Base-by-base conservation (phyloP, 2,113 vertebrate genomes). In the Macquaria ambigua region DNA sequence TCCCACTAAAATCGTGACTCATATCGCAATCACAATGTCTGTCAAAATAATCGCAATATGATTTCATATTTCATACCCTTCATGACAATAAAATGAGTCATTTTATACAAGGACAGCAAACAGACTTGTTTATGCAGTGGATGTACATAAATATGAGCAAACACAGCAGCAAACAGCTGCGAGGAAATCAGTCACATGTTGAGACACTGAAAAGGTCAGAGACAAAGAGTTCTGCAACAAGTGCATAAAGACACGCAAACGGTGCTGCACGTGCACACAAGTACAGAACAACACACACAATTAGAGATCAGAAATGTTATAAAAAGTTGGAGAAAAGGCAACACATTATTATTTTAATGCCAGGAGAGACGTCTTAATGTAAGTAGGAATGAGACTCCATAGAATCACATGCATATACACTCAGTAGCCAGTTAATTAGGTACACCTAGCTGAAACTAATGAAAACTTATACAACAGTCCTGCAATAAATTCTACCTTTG, bases 141-240 rank as follows among this genome's bases (percentile, higher is more conserved):
- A 12, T 37, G 6, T 14, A 31, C 39, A 23, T 21, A 39, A 77
- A 46, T n/a, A 64, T 20, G 18, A 68, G 20, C 61, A 73, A 73
- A 56, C 66, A 48, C n/a, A 50, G 15, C 1, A 6, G 5, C 18
- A 69, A 70, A 55, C 23, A 23, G 81, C 25, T 53, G 3, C 12
- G 43, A 75, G 53, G 43, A 76, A 69, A 62, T 25, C 10, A 48
- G 43, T 15, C 15, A n/a, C n/a, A 74, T 34, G 62, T 18, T 20
- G 41, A 71, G 68, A 78, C 14, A 21, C n/a, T 39, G 50, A 78
- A 23, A 23, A 0, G 14, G 10, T 11, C 43, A 46, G 23, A 28
- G 11, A 63, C 25, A 48, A 14, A 62, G 18, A 20, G 68, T 48
- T 77, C 11, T 58, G n/a, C 25, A 72, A 53, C 81, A 77, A 48